Percentiles rank a stretch among this genome's conserved stretches.
These are phyloP conservation scores for Otolemur garnettii DNA, from an alignment of 2,113 vertebrate genomes.

Conservation along the genomic window DNA sequence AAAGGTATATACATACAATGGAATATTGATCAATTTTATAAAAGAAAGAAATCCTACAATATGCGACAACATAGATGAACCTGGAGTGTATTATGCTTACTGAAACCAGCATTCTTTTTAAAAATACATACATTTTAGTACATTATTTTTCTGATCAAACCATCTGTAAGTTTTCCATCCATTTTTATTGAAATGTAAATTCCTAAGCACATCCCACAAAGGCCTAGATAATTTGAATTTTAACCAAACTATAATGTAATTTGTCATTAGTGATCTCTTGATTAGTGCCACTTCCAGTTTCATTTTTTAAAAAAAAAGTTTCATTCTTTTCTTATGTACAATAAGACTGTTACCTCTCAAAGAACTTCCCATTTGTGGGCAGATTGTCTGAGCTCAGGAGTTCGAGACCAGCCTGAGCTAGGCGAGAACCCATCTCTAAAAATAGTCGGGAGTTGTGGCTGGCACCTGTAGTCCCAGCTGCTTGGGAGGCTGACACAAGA, in stretches of 20 bases:
- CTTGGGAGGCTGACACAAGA: no score
- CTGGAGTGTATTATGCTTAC: not conserved
- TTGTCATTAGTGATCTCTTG: not conserved
- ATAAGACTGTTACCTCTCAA: not conserved
- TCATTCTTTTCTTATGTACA: not conserved
- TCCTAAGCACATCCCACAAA: not conserved
- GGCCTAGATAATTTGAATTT: not conserved
- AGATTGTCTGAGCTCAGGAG: no score
- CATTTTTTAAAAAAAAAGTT: no score
- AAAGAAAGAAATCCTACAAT: not conserved
- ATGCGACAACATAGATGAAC: not conserved
- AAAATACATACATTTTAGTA: not conserved
- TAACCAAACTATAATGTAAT: not conserved
- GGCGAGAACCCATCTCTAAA: no score
- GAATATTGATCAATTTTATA: not conserved
- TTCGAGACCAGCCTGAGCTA: no score
- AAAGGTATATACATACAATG: not conserved
- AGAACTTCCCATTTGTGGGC: not conserved
- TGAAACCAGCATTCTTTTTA: not conserved
- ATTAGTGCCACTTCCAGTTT: not conserved
- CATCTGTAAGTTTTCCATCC: not conserved
- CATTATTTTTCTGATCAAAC: not conserved
- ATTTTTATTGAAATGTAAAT: not conserved
- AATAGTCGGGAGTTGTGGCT: no score
- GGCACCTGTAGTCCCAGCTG: no score